Conservation (phyloP, 2,888 invertebrate species). For the Ochropleura plecta region DNA sequence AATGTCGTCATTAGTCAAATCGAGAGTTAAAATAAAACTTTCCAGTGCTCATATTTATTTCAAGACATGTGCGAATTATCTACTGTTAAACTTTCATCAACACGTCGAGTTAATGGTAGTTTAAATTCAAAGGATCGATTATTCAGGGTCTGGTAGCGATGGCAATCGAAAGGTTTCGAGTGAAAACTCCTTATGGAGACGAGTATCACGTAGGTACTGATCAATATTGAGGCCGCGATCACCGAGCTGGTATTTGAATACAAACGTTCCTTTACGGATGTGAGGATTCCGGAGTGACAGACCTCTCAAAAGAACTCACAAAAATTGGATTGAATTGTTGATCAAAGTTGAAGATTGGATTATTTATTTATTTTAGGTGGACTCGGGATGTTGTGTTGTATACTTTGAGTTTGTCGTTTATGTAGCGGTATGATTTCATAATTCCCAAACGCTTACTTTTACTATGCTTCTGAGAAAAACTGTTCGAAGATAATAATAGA, state of each 20-base stretch:
- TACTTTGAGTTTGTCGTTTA: background rate
- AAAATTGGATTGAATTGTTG: constrained; percentile 54
- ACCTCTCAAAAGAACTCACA: constrained; percentile 45
- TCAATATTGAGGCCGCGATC: constrained; percentile 83
- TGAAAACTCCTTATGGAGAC: constrained; percentile 81
- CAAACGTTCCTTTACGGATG: constrained; percentile 77
- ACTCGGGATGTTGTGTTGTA: background rate
- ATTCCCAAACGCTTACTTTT: background rate
- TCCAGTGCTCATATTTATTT: constrained; percentile 27
- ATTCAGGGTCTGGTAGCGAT: constrained; percentile 67
- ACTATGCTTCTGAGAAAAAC: background rate
- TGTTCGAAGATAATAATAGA: no score
- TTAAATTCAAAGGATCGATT: constrained; percentile 63
- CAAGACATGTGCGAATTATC: constrained; percentile 36
- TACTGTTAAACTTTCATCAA: constrained; percentile 63
- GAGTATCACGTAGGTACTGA: constrained; percentile 82
- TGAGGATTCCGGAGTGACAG: constrained; percentile 61
- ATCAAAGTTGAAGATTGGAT: constrained; percentile 43
- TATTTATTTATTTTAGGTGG: constrained; percentile 27
- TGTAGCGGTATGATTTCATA: background rate
- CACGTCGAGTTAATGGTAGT: constrained; percentile 46
- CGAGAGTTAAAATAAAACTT: constrained; percentile 7
- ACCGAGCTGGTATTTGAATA: constrained; percentile 75
- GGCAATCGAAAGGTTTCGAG: constrained; percentile 74
- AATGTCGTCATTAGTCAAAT: constrained; percentile 10